These are phyloP conservation scores for Plagodis dolabraria DNA, from an alignment of 2,888 invertebrate species.

Conservation along the genomic window DNA sequence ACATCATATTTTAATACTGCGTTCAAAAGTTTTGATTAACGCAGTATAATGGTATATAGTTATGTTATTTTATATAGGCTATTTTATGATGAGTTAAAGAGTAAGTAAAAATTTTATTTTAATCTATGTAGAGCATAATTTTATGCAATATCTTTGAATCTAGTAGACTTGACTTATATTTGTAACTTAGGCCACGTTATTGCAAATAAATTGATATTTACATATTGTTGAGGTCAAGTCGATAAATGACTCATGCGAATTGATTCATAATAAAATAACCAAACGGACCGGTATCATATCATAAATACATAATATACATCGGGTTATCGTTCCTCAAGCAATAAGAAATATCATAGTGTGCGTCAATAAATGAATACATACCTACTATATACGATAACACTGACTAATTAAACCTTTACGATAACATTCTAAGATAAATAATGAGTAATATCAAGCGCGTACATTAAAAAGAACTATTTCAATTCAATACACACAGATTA, in stretches of 20 bases:
- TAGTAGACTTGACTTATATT: not conserved
- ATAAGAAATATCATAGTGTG: constrained; percentile 51
- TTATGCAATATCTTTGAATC: constrained; percentile 1
- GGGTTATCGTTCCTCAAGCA: constrained; percentile 43
- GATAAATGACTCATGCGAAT: constrained; percentile 27
- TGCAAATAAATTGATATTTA: constrained; percentile 44
- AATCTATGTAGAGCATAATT: constrained; percentile 13
- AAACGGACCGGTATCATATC: constrained; percentile 28
- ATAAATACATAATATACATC: constrained; percentile 29
- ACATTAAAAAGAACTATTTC: constrained; percentile 48
- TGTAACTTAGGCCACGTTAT: constrained; percentile 53
- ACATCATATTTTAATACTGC: no score
- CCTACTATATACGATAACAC: constrained; percentile 47
- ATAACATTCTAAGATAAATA: constrained; percentile 56
- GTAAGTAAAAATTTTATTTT: not conserved
- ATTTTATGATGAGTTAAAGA: not conserved
- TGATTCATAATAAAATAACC: constrained; percentile 39
- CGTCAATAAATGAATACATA: constrained; percentile 52
- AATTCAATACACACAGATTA: constrained; percentile 48
- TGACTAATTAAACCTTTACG: constrained; percentile 53
- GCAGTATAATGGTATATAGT: no score
- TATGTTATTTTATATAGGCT: no score
- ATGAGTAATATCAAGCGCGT: constrained; percentile 61
- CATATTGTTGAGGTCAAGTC: constrained; percentile 42
- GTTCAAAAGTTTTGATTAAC: no score